A percentile compares a stretch with the other conserved stretches of the same genome.
These are phyloP conservation scores for Panonychus citri DNA, from an alignment of 1,140 invertebrate genomes.

Conservation along the genomic window DNA sequence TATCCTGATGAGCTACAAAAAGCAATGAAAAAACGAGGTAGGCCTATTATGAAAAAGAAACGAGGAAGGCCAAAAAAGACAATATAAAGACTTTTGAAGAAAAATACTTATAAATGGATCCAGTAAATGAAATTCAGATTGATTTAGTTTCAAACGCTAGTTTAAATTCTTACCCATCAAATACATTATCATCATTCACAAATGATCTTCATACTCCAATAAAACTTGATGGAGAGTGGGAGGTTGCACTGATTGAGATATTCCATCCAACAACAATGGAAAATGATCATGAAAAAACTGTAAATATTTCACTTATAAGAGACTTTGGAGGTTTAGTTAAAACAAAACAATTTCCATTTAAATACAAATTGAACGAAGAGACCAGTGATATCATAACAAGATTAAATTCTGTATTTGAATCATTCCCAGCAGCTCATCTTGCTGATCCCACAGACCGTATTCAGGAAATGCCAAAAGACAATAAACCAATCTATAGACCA, in stretches of 20 bases:
- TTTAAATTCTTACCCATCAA: neutral
- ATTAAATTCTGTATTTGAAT: neutral
- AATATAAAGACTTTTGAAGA: no score
- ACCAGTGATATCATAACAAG: neutral
- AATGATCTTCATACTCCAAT: neutral
- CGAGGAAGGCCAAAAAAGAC: no score
- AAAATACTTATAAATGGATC: no score
- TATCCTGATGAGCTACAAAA: no score
- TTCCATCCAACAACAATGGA: neutral
- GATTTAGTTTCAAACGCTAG: neutral
- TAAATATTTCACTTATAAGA: neutral
- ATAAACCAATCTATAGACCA: no score
- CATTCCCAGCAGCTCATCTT: neutral
- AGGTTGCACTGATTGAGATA: neutral
- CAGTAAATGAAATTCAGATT: no score
- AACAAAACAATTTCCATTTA: neutral
- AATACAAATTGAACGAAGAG: neutral
- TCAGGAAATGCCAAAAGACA: no score
- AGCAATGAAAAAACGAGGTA: no score
- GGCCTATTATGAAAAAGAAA: no score
- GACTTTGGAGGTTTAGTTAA: neutral
- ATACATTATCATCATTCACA: neutral
- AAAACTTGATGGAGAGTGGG: neutral
- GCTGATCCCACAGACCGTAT: neutral
- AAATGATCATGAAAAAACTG: neutral